phyloP scores from a whole-genome alignment of 2,797 vertebrate genomes.

The Rachycentron canadum region DNA sequence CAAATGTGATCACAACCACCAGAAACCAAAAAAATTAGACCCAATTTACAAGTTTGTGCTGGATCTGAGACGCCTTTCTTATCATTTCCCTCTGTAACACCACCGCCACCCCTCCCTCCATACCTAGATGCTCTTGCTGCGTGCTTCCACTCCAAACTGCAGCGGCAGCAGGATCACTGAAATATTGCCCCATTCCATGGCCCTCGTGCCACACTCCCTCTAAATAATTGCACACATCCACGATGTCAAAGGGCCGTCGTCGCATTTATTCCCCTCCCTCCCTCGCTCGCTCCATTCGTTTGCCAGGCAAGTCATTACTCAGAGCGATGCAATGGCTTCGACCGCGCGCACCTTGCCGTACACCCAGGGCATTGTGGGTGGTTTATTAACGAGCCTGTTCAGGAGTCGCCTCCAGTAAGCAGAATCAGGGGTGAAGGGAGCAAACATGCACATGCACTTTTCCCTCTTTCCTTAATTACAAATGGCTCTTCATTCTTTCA shows the following conservation, averaged over 20 bases:
- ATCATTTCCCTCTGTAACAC: conserved; percentile 72
- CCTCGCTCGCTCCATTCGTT: not conserved
- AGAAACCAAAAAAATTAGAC: not conserved
- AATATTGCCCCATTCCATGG: conserved; percentile 56
- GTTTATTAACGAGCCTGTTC: conserved; percentile 68
- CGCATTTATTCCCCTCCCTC: conserved; percentile 60
- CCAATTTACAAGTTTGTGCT: not conserved
- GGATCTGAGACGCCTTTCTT: not conserved
- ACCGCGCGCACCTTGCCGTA: conserved; percentile 8
- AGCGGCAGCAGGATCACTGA: conserved; percentile 67
- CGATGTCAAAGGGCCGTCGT: conserved; percentile 65
- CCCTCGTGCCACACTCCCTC: conserved; percentile 12
- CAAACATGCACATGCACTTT: conserved; percentile 7
- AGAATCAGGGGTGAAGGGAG: conserved; percentile 34
- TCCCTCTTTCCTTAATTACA: conserved; percentile 15
- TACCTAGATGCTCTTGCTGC: conserved; percentile 16
- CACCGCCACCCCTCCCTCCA: conserved; percentile 74
- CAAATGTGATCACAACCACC: not conserved
- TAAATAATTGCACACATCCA: conserved; percentile 72
- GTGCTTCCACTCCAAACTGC: conserved; percentile 77
- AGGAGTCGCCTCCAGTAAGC: conserved; percentile 38
- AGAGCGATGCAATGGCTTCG: conserved; percentile 35
- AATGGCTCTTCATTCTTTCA: conserved; percentile 1
- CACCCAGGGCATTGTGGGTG: conserved; percentile 55
- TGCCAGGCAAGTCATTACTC: conserved; percentile 69